Evolutionary conservation across 2,888 invertebrate species (phyloP).

Genomic region (Andrena haemorrhoa): DNA sequence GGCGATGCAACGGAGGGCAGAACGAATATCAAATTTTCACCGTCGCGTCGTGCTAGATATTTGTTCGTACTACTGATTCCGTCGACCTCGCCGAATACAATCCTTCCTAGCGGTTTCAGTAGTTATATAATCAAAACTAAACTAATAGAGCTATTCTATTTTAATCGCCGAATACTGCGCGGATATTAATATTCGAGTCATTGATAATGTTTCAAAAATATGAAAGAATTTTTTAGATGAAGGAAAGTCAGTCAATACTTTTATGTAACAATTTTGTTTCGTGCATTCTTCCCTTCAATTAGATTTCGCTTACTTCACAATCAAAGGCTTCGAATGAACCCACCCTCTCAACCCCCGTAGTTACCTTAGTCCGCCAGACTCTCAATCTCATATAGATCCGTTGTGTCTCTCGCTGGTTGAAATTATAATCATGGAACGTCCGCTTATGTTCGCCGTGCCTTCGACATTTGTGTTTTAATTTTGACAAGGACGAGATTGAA

Average conservation of each 20-base stretch:
- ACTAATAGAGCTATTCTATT: neutral
- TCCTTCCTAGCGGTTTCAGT: neutral
- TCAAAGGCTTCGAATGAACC: constrained; percentile 31
- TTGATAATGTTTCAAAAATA: neutral
- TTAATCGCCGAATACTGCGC: neutral
- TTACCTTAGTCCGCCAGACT: constrained; percentile 62
- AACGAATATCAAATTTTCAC: constrained; percentile 4
- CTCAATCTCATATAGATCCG: neutral
- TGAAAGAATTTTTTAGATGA: no score
- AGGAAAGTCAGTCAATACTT: neutral
- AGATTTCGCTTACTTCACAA: constrained; percentile 35
- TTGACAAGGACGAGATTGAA: constrained; percentile 14
- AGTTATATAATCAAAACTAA: no score
- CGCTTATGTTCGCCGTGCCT: neutral
- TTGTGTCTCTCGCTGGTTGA: neutral
- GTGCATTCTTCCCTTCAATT: constrained; percentile 57
- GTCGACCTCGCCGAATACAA: neutral
- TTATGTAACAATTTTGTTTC: constrained; percentile 33
- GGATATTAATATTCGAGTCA: neutral
- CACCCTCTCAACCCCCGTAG: neutral
- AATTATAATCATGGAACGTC: no score
- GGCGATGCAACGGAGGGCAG: neutral
- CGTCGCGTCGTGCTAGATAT: neutral
- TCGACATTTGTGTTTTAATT: neutral
- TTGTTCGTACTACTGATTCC: constrained; percentile 17